Base-by-base conservation (phyloP, 2,888 invertebrate species). In the Drosophila testacea region DNA sequence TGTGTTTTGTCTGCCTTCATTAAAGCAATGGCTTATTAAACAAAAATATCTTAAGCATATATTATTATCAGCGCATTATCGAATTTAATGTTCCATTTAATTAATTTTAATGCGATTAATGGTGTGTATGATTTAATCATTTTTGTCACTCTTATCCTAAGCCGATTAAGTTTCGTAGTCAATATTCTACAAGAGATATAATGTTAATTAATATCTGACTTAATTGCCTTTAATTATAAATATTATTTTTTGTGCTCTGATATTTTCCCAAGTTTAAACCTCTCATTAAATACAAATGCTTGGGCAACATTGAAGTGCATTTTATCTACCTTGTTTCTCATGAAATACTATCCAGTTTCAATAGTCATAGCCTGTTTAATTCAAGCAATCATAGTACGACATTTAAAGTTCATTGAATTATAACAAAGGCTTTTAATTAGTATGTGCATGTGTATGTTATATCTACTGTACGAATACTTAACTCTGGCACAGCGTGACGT, bases 401-500 rank as follows among this genome's bases (percentile, higher is more conserved):
- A 65, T 52, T 64, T 52, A 52, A 52, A 68, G 50, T 50, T 22
- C 46, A 52, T 68, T 59, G 36, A 32, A 36, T 30, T 46, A 39
- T n/a, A 27, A 16, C 41, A 41, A 52, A 22, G 27, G 28, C 44
- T n/a, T 10, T 52, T 11, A 13, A 3, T 1, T n/a, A 7, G 6
- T 22, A 41, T 16, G 34, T 39, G 52, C 28, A 4, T 22, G 1
- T 36, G n/a, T 28, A 22, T 11, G 7, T 4, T 11, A 62, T 65
- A 38, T 51, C 42, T 65, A 60, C 32, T 55, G 30, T n/a, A 50
- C n/a, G 3, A 9, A 30, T 30, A 60, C 69, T 55, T 59, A 6
- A 28, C 50, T 46, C 48, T 42, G 38, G 6, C 22, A 42, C 61
- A 76, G 65, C 60, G 48, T 77, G 61, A 32, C 57, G 54, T 66